Evolutionary conservation across 1,140 invertebrate genomes (phyloP).

Genomic region (Lasioglossum baleicum): DNA sequence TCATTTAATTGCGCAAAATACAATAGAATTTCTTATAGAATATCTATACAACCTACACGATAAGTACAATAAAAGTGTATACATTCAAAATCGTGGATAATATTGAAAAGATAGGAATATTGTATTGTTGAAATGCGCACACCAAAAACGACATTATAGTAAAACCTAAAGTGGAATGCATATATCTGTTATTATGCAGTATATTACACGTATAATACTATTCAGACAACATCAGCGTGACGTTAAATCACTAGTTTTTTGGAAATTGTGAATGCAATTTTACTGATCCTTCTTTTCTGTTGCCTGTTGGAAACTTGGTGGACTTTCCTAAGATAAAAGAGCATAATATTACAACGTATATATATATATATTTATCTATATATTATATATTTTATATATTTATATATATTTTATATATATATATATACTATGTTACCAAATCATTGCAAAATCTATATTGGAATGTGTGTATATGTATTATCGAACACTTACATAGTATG

Average conservation of each 20-base stretch:
- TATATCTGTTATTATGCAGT: conserved; percentile 46
- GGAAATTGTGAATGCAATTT: conserved; percentile 38
- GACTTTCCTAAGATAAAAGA: conserved; percentile 83
- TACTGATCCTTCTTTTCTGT: conserved; percentile 82
- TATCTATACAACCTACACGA: conserved; percentile 56
- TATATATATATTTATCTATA: too few species aligned
- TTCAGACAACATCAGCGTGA: conserved; percentile 20
- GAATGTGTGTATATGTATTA: not conserved
- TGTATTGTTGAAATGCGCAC: conserved; percentile 54
- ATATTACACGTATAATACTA: conserved; percentile 44
- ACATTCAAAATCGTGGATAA: conserved; percentile 32
- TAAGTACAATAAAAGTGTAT: conserved; percentile 38
- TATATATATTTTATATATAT: too few species aligned
- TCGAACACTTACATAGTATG: conserved; percentile 87
- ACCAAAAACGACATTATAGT: conserved; percentile 45
- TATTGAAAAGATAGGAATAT: conserved; percentile 49
- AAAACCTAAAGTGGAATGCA: conserved; percentile 57
- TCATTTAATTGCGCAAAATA: conserved; percentile 55
- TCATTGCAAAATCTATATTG: not conserved
- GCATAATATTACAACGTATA: not conserved
- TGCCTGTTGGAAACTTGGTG: conserved; percentile 86
- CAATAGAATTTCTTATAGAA: conserved; percentile 51
- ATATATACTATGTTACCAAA: not conserved
- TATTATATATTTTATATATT: not conserved
- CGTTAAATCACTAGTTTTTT: conserved; percentile 16